phyloP scores from a whole-genome alignment of 1,140 invertebrate species.

The Drosophila prosaltans region DNA sequence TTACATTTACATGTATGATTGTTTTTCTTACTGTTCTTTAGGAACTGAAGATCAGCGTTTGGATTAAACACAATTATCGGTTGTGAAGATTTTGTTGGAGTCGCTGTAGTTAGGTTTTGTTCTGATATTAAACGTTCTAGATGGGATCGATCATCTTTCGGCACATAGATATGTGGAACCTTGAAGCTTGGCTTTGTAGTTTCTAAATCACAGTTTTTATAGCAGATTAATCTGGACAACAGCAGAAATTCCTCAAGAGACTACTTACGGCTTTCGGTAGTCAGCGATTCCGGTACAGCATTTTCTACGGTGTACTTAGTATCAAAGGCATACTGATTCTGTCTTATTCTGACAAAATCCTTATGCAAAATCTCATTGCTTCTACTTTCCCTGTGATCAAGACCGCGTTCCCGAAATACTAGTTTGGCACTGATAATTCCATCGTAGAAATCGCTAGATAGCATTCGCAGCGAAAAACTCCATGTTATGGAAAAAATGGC shows the following conservation, averaged over 20 bases:
- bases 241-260: too few species aligned
- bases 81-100: constrained; percentile 39
- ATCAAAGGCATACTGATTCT: constrained; percentile 36
- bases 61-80: constrained; percentile 55
- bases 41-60: constrained; percentile 65
- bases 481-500: constrained; percentile 73
- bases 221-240: background rate
- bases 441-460: constrained; percentile 71
- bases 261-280: constrained; percentile 60
- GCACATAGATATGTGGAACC: constrained; percentile 58
- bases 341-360: constrained; percentile 49
- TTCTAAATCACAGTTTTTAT: constrained; percentile 6
- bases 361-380: constrained; percentile 56
- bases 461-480: constrained; percentile 68
- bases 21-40: constrained; percentile 57
- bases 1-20: too few species aligned
- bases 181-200: constrained; percentile 56
- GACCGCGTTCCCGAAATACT: constrained; percentile 64
- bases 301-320: constrained; percentile 29
- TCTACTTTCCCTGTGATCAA: constrained; percentile 55
- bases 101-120: constrained; percentile 16
- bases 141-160: constrained; percentile 45
- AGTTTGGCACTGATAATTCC: constrained; percentile 78
- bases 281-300: constrained; percentile 33
- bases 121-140: constrained; percentile 54